Conservation (phyloP, 1,140 invertebrate species). For the Tetramorium alpestre region DNA sequence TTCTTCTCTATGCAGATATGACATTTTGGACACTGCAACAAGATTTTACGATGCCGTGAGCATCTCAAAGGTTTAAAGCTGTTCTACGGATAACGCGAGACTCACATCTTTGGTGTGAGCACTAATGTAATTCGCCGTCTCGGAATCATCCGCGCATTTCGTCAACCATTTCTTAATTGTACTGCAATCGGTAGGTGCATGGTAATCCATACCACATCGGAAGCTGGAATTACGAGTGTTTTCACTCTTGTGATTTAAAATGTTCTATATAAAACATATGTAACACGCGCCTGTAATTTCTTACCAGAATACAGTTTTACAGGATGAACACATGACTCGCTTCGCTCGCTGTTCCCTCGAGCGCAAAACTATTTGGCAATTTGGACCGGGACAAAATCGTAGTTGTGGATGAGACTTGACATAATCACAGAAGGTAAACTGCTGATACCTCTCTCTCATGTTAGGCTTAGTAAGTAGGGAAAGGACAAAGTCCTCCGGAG, state of each 20-base stretch:
- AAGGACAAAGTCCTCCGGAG: conserved; percentile 98
- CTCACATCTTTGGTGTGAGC: conserved; percentile 97
- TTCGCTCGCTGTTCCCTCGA: conserved; percentile 93
- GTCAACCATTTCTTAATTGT: conserved; percentile 99
- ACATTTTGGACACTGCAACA: conserved; percentile 96
- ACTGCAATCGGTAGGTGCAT: conserved; percentile 98
- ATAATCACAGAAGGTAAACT: conserved; percentile 98
- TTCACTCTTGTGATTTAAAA: not conserved
- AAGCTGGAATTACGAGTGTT: conserved; percentile 85
- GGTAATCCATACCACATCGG: conserved; percentile 98
- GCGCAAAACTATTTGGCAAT: conserved; percentile 95
- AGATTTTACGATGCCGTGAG: conserved; percentile 11
- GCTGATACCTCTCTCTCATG: conserved; percentile 96
- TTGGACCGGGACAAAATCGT: conserved; percentile 97
- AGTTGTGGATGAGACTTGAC: conserved; percentile 96
- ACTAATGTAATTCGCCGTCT: conserved; percentile 99
- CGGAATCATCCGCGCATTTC: conserved; percentile 99
- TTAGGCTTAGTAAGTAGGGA: conserved; percentile 92
- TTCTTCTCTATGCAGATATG: conserved; percentile 99
- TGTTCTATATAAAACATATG: not conserved
- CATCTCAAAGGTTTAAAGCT: not conserved
- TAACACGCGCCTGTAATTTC: conserved; percentile 60
- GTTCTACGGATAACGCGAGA: not conserved
- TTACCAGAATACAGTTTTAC: conserved; percentile 93
- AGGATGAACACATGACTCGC: conserved; percentile 91